A percentile compares a stretch with the other conserved stretches of the same genome.
Evolutionary conservation across 2,888 invertebrate species (phyloP).

Genomic region (Caenorhabditis sp.): DNA sequence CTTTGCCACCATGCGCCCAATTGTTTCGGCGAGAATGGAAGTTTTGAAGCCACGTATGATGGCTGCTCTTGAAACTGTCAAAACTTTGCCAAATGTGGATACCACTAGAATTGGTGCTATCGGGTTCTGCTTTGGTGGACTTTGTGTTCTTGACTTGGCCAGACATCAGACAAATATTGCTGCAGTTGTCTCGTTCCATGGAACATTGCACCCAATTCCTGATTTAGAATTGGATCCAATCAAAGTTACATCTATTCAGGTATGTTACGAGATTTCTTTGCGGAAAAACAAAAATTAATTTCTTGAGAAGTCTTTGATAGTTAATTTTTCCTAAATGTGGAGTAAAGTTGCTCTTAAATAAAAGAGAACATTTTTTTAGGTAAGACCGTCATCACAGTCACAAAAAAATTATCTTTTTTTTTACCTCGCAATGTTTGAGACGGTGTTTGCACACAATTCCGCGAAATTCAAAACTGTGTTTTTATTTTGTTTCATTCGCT

Average conservation of each 20-base stretch:
- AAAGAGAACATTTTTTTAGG: no score
- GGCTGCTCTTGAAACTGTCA: slow-evolving; percentile 52
- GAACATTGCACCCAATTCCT: slow-evolving; percentile 58
- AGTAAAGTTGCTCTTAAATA: no score
- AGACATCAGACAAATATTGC: slow-evolving; percentile 45
- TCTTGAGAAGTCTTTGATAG: background rate
- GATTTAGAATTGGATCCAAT: slow-evolving; percentile 40
- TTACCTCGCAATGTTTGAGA: no score
- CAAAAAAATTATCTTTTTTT: no score
- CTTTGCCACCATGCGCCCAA: slow-evolving; percentile 50
- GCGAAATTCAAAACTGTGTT: no score
- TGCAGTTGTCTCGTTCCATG: slow-evolving; percentile 65
- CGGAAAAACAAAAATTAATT: no score
- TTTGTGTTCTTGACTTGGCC: slow-evolving; percentile 63
- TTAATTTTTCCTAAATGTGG: no score
- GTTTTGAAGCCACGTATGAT: slow-evolving; percentile 53
- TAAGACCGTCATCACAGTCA: no score
- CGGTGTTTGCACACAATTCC: no score
- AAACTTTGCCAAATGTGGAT: slow-evolving; percentile 40
- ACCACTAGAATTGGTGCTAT: slow-evolving; percentile 49
- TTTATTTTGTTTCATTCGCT: no score
- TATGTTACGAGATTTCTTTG: no score
- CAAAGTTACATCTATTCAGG: slow-evolving; percentile 42
- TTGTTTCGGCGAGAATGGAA: slow-evolving; percentile 43
- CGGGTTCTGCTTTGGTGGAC: slow-evolving; percentile 68